phyloP scores from a whole-genome alignment of 2,888 invertebrate species.

The Orthonychiurus folsomi region DNA sequence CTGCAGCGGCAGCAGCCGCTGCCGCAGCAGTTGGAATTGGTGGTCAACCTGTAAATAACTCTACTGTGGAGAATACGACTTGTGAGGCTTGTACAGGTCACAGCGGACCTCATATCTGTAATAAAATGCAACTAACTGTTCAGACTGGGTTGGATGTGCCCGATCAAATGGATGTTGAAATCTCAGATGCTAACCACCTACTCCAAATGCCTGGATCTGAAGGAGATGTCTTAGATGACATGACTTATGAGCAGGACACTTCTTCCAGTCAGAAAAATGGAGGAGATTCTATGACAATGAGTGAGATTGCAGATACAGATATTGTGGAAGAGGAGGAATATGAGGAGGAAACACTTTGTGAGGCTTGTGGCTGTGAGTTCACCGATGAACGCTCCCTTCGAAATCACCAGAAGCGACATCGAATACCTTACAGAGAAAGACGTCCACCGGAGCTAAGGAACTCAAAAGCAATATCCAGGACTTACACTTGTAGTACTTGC shows the following conservation, averaged over 20 bases:
- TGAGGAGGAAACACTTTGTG: constrained; percentile 49
- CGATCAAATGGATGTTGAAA: background rate
- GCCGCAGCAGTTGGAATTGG: constrained; percentile 31
- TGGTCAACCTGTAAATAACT: background rate
- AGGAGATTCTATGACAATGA: background rate
- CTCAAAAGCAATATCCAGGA: constrained; percentile 15
- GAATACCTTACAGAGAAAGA: constrained; percentile 32
- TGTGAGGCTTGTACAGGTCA: too few relatives aligned
- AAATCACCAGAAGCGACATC: constrained; percentile 47
- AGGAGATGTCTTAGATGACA: background rate
- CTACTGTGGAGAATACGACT: too few relatives aligned
- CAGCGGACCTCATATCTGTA: too few relatives aligned
- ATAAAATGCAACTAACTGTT: too few relatives aligned
- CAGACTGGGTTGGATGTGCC: too few relatives aligned
- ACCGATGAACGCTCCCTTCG: constrained; percentile 49
- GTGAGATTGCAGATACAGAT: background rate
- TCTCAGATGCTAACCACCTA: background rate
- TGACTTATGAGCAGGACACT: background rate
- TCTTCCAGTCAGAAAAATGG: background rate
- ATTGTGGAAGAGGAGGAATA: constrained; percentile 44
- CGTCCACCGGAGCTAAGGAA: constrained; percentile 3
- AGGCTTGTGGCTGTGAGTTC: constrained; percentile 51
- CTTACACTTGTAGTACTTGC: constrained; percentile 48
- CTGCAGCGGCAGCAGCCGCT: constrained; percentile 35
- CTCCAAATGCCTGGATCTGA: background rate